Conservation (phyloP, 1,140 invertebrate species). For the Philopotamus ludificatus region DNA sequence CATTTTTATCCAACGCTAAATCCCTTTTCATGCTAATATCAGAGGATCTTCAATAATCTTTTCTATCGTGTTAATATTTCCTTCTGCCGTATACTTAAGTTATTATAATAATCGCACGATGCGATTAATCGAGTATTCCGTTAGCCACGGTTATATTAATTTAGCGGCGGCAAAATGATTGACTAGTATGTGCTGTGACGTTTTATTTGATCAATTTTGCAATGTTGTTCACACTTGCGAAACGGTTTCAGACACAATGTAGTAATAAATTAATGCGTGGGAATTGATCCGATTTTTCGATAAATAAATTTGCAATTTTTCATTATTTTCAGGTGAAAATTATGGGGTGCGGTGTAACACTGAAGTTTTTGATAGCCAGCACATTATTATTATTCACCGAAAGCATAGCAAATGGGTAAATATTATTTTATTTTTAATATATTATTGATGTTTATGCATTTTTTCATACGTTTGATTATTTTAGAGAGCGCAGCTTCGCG, state of each 20-base stretch:
- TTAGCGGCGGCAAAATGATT: background rate
- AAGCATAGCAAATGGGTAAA: conserved; percentile 19
- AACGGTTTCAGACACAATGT: too few relatives aligned
- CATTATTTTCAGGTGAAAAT: background rate
- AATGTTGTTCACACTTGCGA: background rate
- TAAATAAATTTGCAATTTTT: background rate
- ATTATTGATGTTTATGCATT: too few relatives aligned
- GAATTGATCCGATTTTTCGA: background rate
- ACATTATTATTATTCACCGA: conserved; percentile 9
- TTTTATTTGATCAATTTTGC: background rate
- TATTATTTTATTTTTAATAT: background rate
- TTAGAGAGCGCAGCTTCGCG: too few relatives aligned
- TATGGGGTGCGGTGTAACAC: conserved; percentile 11
- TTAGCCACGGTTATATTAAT: background rate
- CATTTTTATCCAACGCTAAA: too few relatives aligned
- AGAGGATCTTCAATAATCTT: background rate
- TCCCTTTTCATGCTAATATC: background rate
- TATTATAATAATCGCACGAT: background rate
- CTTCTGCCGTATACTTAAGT: background rate
- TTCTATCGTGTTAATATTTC: background rate
- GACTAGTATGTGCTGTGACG: background rate
- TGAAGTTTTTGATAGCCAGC: conserved; percentile 8
- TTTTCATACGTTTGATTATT: too few relatives aligned
- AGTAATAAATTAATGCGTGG: background rate
- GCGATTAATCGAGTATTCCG: background rate